These are phyloP conservation scores for Tichodroma muraria DNA, from an alignment of 2,113 vertebrate genomes.

Conservation along the genomic window DNA sequence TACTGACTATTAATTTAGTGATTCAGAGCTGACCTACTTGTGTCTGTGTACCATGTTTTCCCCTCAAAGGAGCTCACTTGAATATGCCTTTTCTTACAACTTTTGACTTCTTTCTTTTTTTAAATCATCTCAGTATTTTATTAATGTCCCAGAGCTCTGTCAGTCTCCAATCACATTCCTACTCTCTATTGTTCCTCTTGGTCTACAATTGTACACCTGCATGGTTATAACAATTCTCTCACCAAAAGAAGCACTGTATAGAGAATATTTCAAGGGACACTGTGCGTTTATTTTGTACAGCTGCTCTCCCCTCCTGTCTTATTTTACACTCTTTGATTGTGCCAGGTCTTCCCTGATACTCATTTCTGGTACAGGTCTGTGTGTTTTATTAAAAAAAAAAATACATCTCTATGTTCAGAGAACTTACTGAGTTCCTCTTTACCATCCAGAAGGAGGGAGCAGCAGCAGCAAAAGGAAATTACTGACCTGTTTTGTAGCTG, in stretches of 20 bases:
- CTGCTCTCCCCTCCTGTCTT: background rate
- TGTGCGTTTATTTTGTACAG: background rate
- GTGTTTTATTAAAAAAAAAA: background rate
- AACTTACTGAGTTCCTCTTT: background rate
- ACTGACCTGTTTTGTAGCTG: background rate
- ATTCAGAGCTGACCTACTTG: background rate
- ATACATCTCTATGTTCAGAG: background rate
- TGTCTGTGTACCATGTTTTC: background rate
- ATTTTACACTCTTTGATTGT: background rate
- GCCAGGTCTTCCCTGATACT: background rate
- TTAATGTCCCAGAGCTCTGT: background rate
- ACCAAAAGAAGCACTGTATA: background rate
- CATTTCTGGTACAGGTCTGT: background rate
- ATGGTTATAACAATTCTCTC: background rate
- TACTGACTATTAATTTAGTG: background rate
- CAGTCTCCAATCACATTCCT: background rate
- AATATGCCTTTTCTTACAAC: background rate
- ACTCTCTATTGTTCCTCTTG: background rate
- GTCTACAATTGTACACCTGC: background rate
- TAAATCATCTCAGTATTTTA: background rate
- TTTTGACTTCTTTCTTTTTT: background rate
- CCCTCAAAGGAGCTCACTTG: background rate
- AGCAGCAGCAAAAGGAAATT: background rate
- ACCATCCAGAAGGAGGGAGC: background rate
- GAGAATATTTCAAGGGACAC: background rate